Evolutionary conservation across 2,888 invertebrate species (phyloP).

Genomic region (Nomada flava): DNA sequence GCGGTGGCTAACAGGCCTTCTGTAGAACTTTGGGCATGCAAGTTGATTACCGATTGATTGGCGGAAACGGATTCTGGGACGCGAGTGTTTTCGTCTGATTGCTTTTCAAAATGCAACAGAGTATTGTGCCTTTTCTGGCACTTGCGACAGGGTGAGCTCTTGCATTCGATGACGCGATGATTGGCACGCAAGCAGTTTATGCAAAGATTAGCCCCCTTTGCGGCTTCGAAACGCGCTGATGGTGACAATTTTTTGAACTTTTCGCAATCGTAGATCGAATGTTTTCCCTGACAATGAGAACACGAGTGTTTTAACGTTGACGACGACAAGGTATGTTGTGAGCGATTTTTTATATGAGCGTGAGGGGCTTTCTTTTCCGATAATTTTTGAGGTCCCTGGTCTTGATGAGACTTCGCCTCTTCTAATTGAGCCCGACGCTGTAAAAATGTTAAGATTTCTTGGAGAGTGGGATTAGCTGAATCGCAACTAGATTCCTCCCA

Average conservation of each 20-base stretch:
- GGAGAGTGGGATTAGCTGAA: no score
- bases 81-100: background rate
- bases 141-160: background rate
- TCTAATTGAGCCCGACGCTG: conserved; percentile 1
- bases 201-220: background rate
- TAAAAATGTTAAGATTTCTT: background rate
- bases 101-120: background rate
- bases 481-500: no score
- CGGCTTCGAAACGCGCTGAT: background rate
- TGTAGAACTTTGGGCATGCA: background rate
- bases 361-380: no score
- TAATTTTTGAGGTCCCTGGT: no score
- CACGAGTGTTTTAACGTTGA: no score
- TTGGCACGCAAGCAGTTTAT: conserved; percentile 8
- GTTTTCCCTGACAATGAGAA: no score
- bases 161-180: background rate
- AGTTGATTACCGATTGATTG: background rate
- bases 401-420: background rate
- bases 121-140: conserved; percentile 8
- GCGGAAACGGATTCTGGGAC: background rate
- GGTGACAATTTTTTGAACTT: background rate
- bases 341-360: no score
- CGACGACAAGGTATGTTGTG: no score
- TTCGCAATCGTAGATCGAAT: background rate
- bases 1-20: conserved; percentile 17